phyloP scores from a whole-genome alignment of 30 jellyfish, hydroid and myxozoan species.

The Aurelia sp. region DNA sequence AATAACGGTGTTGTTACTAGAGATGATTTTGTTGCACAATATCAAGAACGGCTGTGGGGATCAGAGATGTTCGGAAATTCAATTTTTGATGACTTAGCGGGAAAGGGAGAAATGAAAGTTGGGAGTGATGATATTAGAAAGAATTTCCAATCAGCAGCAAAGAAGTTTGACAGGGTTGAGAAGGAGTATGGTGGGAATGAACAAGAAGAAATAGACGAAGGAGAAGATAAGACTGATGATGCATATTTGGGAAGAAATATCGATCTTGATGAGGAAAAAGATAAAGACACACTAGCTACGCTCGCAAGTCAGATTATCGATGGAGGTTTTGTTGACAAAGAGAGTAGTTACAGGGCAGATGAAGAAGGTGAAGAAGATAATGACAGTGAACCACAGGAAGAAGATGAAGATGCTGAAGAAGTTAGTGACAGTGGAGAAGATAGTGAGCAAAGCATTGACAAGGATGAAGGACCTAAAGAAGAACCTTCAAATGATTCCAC shows the following conservation, averaged over 20 bases:
- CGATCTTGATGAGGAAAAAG: conserved; percentile 26
- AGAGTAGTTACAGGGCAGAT: background rate
- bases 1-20: conserved; percentile 60
- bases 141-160: conserved; percentile 27
- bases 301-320: conserved; percentile 29
- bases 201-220: conserved; percentile 9
- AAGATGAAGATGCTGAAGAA: background rate
- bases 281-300: conserved; percentile 1
- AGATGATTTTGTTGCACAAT: conserved; percentile 28
- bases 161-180: conserved; percentile 15
- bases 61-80: conserved; percentile 51
- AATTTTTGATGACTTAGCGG: conserved; percentile 46
- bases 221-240: conserved; percentile 27
- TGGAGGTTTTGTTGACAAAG: conserved; percentile 12
- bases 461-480: background rate
- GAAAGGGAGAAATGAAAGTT: background rate
- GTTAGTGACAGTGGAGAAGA: background rate
- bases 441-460: background rate
- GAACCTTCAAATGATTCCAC: background rate
- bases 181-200: conserved; percentile 15
- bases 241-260: conserved; percentile 42
- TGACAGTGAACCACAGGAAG: background rate
- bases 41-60: conserved; percentile 51
- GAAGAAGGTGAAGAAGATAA: background rate
- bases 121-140: conserved; percentile 13